Evolutionary conservation across 2,113 vertebrate species (phyloP).

Genomic region (Lagopus muta): DNA sequence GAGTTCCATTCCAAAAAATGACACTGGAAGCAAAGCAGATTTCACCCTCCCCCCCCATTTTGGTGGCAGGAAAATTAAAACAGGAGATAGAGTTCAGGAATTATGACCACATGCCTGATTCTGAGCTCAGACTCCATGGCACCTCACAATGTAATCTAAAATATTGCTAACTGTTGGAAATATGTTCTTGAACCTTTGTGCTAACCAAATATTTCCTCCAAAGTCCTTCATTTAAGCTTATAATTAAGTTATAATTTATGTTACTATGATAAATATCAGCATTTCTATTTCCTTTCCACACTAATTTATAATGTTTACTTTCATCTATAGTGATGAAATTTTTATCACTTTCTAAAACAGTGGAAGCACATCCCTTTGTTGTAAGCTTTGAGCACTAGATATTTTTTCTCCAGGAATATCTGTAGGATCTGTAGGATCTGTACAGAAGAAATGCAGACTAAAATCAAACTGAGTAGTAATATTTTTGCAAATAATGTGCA

Average conservation of each 20-base stretch:
- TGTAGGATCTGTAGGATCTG: background rate
- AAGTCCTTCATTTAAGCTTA: background rate
- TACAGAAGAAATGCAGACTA: background rate
- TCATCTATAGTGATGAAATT: background rate
- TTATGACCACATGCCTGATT: background rate
- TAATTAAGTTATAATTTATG: background rate
- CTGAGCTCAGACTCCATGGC: background rate
- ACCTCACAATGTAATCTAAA: background rate
- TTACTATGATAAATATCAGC: rapidly evolving
- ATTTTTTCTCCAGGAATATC: background rate
- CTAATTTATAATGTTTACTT: background rate
- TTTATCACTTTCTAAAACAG: background rate
- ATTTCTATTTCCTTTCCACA: background rate
- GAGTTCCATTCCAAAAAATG: background rate
- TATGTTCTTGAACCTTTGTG: background rate
- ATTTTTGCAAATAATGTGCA: background rate
- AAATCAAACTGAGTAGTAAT: background rate
- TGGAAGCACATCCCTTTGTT: background rate
- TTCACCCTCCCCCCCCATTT: rapidly evolving
- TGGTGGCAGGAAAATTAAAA: background rate
- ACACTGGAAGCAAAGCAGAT: background rate
- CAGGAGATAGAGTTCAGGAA: background rate
- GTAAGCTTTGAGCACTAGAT: background rate
- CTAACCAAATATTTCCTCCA: background rate
- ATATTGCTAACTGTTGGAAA: background rate